These are phyloP conservation scores for Cephus pygmeus DNA, from an alignment of 2,888 invertebrate species.

Conservation along the genomic window DNA sequence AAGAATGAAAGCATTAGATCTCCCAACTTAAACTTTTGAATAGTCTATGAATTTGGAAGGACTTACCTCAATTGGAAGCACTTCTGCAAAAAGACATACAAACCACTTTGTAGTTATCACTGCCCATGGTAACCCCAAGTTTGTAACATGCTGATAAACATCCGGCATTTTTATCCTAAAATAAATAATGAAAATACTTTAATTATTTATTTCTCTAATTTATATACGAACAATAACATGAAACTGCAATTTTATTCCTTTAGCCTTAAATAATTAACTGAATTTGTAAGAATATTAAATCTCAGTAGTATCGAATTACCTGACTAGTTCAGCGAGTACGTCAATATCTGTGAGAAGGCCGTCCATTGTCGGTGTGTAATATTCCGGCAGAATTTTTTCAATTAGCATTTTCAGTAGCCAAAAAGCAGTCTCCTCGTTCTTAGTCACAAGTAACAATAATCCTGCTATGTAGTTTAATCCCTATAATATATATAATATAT, in stretches of 20 bases:
- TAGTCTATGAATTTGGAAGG: neutral
- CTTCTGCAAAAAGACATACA: slow-evolving; percentile 93
- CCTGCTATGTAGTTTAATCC: slow-evolving; percentile 95
- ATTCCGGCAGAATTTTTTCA: slow-evolving; percentile 86
- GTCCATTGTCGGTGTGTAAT: slow-evolving; percentile 90
- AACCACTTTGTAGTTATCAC: slow-evolving; percentile 96
- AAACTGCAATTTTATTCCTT: neutral
- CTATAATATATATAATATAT: slow-evolving; percentile 60
- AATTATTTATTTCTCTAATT: neutral
- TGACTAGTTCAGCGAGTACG: slow-evolving; percentile 86
- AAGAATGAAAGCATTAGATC: neutral
- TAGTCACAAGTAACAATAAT: slow-evolving; percentile 84
- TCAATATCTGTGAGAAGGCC: slow-evolving; percentile 90
- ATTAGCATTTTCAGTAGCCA: slow-evolving; percentile 93
- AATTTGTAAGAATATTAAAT: neutral
- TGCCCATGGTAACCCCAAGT: slow-evolving; percentile 88
- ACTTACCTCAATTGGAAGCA: slow-evolving; percentile 85
- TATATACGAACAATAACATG: neutral
- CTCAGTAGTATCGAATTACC: slow-evolving; percentile 54
- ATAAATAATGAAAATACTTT: slow-evolving; percentile 3
- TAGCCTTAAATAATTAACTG: neutral
- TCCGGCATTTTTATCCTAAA: slow-evolving; percentile 81
- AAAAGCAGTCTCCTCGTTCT: slow-evolving; percentile 91
- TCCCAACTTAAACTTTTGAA: slow-evolving; percentile 11
- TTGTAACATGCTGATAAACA: slow-evolving; percentile 83